phyloP scores from a whole-genome alignment of 2,888 invertebrate genomes.

The Mythimna vitellina region DNA sequence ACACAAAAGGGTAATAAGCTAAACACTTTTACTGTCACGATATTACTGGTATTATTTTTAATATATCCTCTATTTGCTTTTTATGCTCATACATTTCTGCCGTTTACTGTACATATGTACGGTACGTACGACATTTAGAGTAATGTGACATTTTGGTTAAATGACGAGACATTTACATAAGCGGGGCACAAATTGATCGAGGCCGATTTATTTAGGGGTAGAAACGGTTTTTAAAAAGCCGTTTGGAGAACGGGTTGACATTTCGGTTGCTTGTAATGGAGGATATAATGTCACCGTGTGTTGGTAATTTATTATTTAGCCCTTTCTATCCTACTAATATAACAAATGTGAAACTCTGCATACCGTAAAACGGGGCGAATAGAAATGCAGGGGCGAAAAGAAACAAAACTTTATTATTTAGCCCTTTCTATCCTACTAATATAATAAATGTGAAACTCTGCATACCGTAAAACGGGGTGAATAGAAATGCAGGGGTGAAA shows the following conservation, averaged over 20 bases:
- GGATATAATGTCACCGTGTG: constrained; percentile 11
- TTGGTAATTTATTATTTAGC: constrained; percentile 2
- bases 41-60: too few relatives aligned
- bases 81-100: not conserved
- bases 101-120: constrained; percentile 4
- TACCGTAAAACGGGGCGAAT: too few relatives aligned
- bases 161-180: constrained; percentile 62
- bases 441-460: too few relatives aligned
- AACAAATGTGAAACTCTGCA: not conserved
- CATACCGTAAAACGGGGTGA: too few relatives aligned
- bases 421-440: too few relatives aligned
- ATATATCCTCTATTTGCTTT: too few relatives aligned
- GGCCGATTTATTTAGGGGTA: constrained; percentile 44
- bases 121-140: constrained; percentile 29
- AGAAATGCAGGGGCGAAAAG: too few relatives aligned
- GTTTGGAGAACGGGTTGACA: constrained; percentile 18
- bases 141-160: constrained; percentile 60
- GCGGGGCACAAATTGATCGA: constrained; percentile 54
- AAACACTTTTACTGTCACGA: too few relatives aligned
- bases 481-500: too few relatives aligned
- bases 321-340: not conserved
- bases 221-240: constrained; percentile 20
- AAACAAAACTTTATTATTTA: too few relatives aligned
- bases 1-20: too few relatives aligned
- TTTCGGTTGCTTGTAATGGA: constrained; percentile 13